Percentiles rank a stretch among this genome's conserved stretches.
phyloP scores from a whole-genome alignment of 2,888 invertebrate species.

The Drosophila maculinotata region DNA sequence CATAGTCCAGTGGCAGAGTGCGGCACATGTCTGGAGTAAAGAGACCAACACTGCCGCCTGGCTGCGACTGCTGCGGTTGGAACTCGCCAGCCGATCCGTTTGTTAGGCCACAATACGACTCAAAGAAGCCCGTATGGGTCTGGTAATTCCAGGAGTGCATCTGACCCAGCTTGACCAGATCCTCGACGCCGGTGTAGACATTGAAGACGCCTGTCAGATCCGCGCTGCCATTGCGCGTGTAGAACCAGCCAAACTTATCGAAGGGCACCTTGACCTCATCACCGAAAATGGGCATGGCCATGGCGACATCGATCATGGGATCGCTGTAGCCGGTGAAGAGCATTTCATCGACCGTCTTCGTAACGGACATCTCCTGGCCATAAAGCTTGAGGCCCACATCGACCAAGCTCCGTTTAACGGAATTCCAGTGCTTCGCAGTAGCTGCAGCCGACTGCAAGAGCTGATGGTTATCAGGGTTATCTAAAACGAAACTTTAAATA shows the following conservation, averaged over 20 bases:
- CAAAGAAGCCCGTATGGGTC: constrained; percentile 86
- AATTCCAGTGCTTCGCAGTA: constrained; percentile 87
- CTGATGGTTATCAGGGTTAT: constrained; percentile 10
- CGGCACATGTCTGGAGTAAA: constrained; percentile 93
- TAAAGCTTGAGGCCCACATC: constrained; percentile 87
- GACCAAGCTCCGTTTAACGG: constrained; percentile 87
- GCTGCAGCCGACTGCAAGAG: constrained; percentile 85
- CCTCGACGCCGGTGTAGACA: constrained; percentile 89
- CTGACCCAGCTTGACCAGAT: constrained; percentile 88
- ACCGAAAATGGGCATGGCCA: constrained; percentile 86
- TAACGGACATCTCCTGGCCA: constrained; percentile 87
- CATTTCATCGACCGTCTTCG: constrained; percentile 89
- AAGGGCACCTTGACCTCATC: constrained; percentile 87
- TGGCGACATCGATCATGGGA: constrained; percentile 89
- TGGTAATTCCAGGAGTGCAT: constrained; percentile 90
- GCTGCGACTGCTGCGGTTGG: constrained; percentile 88
- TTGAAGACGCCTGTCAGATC: constrained; percentile 91
- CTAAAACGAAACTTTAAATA: background rate
- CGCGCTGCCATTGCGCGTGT: constrained; percentile 91
- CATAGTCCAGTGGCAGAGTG: constrained; percentile 88
- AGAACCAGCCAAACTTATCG: constrained; percentile 95
- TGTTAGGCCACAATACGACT: constrained; percentile 87
- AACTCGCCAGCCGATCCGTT: constrained; percentile 93
- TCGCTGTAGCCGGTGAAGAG: constrained; percentile 94
- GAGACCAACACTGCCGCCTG: constrained; percentile 87